phyloP scores from a whole-genome alignment of 2,113 vertebrate genomes.

The Clarias macrocephalus region DNA sequence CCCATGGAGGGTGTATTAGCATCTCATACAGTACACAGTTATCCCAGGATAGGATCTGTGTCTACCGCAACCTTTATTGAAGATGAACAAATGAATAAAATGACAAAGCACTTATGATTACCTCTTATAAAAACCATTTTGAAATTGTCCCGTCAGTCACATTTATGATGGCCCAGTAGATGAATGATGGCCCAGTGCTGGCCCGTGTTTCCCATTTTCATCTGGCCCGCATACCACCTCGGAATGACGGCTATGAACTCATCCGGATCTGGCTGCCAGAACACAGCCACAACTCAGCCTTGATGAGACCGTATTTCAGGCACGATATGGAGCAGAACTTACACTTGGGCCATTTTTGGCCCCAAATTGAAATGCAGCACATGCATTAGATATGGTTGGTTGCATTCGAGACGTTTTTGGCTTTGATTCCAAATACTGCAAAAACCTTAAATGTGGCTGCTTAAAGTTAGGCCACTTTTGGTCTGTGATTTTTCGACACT shows the following conservation, averaged over 20 bases:
- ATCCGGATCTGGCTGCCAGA: conserved; percentile 24
- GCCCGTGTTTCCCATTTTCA: conserved; percentile 12
- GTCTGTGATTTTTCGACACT: not conserved
- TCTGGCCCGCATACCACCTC: conserved; percentile 9
- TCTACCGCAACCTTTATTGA: not conserved
- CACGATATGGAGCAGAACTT: conserved; percentile 35
- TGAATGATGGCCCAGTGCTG: conserved; percentile 6
- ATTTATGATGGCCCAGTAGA: conserved; percentile 1
- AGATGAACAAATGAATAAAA: too few species aligned
- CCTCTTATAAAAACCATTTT: conserved; percentile 4
- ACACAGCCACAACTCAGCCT: conserved; percentile 29
- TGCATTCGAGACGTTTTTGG: conserved; percentile 10
- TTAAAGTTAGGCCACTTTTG: conserved; percentile 17
- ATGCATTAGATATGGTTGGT: conserved; percentile 19
- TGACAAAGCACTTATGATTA: not conserved
- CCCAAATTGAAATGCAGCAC: conserved; percentile 19
- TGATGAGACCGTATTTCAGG: conserved; percentile 32
- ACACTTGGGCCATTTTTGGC: conserved; percentile 33
- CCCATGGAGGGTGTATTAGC: not conserved
- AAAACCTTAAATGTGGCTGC: conserved; percentile 14
- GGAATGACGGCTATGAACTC: conserved; percentile 19
- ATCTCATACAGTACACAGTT: not conserved
- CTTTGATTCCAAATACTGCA: conserved; percentile 4
- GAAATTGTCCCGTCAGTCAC: conserved; percentile 3
- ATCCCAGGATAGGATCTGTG: not conserved